Evolutionary conservation across 2,113 vertebrate genomes (phyloP), one percentile per base, ranked within the genome.

Genomic region (Emydura subglobosa): DNA sequence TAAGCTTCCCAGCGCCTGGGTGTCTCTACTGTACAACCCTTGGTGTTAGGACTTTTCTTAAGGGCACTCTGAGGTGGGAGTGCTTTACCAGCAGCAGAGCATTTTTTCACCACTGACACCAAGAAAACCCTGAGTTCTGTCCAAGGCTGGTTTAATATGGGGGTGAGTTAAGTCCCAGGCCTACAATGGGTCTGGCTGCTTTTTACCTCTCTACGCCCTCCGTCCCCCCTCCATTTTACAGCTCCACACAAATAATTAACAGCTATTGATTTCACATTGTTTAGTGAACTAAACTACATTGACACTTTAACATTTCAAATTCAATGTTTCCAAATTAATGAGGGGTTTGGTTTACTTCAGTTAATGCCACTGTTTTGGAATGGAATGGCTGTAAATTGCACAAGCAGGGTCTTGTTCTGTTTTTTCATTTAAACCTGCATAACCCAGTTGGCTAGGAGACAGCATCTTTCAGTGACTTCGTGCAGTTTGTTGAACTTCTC

Each of bases 231-330:
- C 39, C 54, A 29, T 6, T 94, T 96, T 89, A 83, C 79, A 85
- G 84, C 80, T 53, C 50, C n/a, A 11, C 57, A 82, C 79, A 49
- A 85, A 93, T 90, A 93, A 82, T 0, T 3, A 94, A 51, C 51
- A 44, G 55, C 53, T 95, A 96, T 93, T 95, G 95, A 95, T 96
- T 94, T 34, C 82, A 1, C 82, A 88, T 90, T 97, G 72, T 84
- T 89, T 90, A 89, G 94, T 86, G 86, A 82, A 16, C 54, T 89
- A 42, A 57, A 88, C 89, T 84, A 96, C 87, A 94, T 95, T 89
- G 79, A 61, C 47, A 59, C 61, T 91, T 87, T 54, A 83, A 92
- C 79, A 81, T 90, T 96, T 85, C 27, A 88, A 79, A 27, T 85
- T 25, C 83, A 89, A 24, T n/a, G 31, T 90, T 96, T 88, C 86